Conservation (phyloP, 2,113 vertebrate genomes). For the Axis porcinus region DNA sequence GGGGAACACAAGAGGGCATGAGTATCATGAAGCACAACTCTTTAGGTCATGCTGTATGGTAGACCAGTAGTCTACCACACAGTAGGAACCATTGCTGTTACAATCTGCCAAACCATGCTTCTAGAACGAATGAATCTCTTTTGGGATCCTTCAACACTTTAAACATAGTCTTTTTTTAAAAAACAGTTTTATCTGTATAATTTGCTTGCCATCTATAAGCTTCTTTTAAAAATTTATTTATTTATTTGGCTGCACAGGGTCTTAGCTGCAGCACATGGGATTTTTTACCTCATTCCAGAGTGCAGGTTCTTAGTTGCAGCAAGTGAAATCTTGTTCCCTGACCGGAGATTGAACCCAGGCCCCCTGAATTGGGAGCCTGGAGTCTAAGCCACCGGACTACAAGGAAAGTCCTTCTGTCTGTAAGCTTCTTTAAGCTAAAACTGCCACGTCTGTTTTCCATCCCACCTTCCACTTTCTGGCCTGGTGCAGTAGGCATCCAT, state of each 20-base stretch:
- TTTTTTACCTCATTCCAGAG: background rate
- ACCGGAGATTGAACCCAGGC: background rate
- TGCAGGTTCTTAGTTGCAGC: background rate
- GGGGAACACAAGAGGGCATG: background rate
- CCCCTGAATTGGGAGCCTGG: background rate
- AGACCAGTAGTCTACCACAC: background rate
- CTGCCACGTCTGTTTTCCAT: background rate
- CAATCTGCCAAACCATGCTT: background rate
- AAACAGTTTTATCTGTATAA: background rate
- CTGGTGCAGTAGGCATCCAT: background rate
- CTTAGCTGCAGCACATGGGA: background rate
- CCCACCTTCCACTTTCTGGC: background rate
- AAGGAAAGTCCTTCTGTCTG: background rate
- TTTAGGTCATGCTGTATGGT: background rate
- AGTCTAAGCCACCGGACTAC: background rate
- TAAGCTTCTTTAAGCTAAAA: slow-evolving; percentile 13
- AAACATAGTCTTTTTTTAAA: background rate
- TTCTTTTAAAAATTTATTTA: background rate
- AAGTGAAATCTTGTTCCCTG: background rate
- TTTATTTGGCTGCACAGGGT: background rate
- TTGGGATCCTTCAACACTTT: background rate
- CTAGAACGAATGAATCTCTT: background rate
- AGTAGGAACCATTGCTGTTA: too few species aligned
- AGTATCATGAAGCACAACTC: background rate
- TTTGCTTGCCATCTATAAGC: background rate